Percentiles rank a stretch among this genome's conserved stretches.
phyloP scores from a whole-genome alignment of 2,797 vertebrate genomes.

The Paguma larvata region DNA sequence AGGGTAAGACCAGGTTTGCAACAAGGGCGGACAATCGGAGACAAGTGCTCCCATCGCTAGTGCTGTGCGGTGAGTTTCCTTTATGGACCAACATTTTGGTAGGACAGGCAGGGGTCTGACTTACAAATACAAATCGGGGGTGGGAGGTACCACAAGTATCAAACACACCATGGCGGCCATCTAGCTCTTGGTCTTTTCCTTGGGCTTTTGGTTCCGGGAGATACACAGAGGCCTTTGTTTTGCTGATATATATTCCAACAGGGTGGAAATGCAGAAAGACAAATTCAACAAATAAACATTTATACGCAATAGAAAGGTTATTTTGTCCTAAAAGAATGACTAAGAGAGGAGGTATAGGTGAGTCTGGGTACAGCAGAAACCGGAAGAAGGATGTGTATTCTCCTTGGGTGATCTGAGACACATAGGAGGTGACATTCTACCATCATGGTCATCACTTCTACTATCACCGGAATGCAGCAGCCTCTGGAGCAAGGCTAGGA shows the following conservation, averaged over 20 bases:
- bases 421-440: background rate
- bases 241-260: background rate
- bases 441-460: background rate
- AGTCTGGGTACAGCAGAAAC: background rate
- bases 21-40: background rate
- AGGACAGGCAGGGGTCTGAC: background rate
- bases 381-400: background rate
- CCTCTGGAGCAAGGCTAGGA: background rate
- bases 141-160: background rate
- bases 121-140: conserved; percentile 23
- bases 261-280: background rate
- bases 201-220: background rate
- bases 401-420: background rate
- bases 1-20: background rate
- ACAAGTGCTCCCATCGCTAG: background rate
- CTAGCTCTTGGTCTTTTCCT: background rate
- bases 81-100: background rate
- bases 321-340: background rate
- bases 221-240: background rate
- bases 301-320: background rate
- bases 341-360: background rate
- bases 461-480: background rate
- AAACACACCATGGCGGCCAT: background rate
- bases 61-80: background rate
- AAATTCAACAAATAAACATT: background rate